These are phyloP conservation scores for Tiliacea citrago DNA, from an alignment of 2,888 invertebrate species.

Conservation along the genomic window DNA sequence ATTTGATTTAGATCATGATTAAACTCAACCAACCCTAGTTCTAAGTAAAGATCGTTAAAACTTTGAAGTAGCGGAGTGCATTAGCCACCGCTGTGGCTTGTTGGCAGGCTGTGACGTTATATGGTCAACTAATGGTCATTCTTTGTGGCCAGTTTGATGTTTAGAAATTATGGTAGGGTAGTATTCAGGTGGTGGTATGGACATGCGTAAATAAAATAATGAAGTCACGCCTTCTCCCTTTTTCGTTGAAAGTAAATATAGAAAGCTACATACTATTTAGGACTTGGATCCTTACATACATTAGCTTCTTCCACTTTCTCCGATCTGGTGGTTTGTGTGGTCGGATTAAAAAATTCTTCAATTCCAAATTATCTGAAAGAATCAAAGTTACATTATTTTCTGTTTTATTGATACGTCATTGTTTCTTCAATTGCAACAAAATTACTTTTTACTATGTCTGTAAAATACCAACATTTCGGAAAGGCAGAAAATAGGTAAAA, in stretches of 20 bases:
- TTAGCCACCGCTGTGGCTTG: conserved; percentile 74
- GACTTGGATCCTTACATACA: neutral
- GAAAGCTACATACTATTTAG: neutral
- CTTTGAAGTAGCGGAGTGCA: conserved; percentile 86
- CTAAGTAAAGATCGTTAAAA: conserved; percentile 87
- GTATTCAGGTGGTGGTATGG: neutral
- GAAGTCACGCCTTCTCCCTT: neutral
- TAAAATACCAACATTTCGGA: neutral
- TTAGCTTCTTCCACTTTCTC: neutral
- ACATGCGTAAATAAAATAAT: neutral
- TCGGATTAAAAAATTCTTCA: neutral
- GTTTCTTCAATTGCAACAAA: neutral
- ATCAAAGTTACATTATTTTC: neutral
- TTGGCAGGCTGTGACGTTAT: conserved; percentile 49
- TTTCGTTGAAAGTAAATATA: neutral
- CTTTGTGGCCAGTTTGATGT: conserved; percentile 32
- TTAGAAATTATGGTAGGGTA: conserved; percentile 2
- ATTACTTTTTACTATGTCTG: neutral
- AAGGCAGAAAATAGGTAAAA: neutral
- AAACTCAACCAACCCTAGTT: conserved; percentile 68
- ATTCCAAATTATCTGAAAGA: neutral
- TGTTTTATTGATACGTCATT: too few species aligned
- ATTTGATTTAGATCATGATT: neutral
- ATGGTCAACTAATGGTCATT: conserved; percentile 63
- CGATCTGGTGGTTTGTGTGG: neutral